Percentiles rank a stretch among this genome's conserved stretches.
Conservation (phyloP, 2,797 vertebrate species). For the Falco novaeseelandiae region DNA sequence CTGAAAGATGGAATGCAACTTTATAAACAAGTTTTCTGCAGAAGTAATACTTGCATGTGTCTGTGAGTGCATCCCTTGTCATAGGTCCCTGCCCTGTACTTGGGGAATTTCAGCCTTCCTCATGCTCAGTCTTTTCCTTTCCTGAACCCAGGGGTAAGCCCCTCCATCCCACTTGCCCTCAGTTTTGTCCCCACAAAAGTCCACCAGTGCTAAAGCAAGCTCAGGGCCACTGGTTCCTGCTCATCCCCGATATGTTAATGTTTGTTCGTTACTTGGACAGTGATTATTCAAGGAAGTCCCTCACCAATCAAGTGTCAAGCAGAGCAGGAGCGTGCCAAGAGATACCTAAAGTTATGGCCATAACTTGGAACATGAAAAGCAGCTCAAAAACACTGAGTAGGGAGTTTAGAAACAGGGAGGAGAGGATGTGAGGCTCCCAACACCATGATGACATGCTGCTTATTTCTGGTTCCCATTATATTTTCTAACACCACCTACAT, state of each 20-base stretch:
- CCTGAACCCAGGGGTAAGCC: neutral
- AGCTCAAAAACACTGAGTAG: rapidly evolving
- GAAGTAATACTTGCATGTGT: neutral
- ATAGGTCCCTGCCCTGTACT: neutral
- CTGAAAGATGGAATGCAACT: neutral
- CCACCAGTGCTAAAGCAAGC: neutral
- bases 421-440: neutral
- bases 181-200: neutral
- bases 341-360: neutral
- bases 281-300: neutral
- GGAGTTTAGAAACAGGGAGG: neutral
- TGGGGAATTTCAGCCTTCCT: neutral
- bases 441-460: neutral
- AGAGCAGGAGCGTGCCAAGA: neutral
- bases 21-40: neutral
- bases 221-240: neutral
- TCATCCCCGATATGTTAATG: rapidly evolving
- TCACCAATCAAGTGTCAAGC: neutral
- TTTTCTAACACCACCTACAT: neutral
- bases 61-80: neutral
- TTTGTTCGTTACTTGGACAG: neutral
- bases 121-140: neutral
- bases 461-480: neutral
- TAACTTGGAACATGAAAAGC: neutral
- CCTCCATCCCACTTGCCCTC: neutral